Evolutionary conservation across 2,113 vertebrate species (phyloP), one percentile per base, ranked within the genome.

Genomic region (Ranitomeya imitator): DNA sequence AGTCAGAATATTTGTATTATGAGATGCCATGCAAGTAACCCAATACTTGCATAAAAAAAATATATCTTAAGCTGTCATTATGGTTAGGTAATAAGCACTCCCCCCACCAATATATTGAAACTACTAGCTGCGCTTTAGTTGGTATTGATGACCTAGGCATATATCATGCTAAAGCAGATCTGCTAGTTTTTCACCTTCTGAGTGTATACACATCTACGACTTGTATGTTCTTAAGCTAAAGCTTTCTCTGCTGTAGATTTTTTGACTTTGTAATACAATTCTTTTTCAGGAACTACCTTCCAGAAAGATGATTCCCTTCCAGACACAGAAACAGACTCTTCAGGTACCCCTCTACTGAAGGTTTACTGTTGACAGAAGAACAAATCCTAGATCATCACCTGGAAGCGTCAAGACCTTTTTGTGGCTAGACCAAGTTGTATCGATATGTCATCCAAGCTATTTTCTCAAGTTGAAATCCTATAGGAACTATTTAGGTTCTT

Each of bases 281-380:
- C 37, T 37, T 51, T 76, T 16, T 37, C 18, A 94, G 95, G 95
- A 90, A 94, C 93, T 82, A 92, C 94, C 23, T 88, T 93, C 16
- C 96, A 93, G 90, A 96, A 95, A 91, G 95, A 96, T 5, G 93
- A 95, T 9, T 97, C 96, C 90, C 95, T 95, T 89, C 96, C 96
- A 14, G 96, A 97, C 91, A 96, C 96, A 0, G 97, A 97, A 91
- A 97, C 95, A 7, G 95, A 99, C 91, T 99, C 96, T 0, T 99
- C 98, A 0, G 98, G 97, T 15, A 95, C 96, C 9, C 97, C 97
- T 18, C 94, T 99, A 91, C 95, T 99, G n/a, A 94, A 95, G 89
- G 94, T 94, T 79, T 95, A 95, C 79, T 95, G 95, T 83, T 95
- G 69, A 93, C 19, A 4, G n/a, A 71, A 45, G 67, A 57, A 51